Evolutionary conservation across 1,140 invertebrate genomes (phyloP).

Genomic region (Druon quercuslanigerum): DNA sequence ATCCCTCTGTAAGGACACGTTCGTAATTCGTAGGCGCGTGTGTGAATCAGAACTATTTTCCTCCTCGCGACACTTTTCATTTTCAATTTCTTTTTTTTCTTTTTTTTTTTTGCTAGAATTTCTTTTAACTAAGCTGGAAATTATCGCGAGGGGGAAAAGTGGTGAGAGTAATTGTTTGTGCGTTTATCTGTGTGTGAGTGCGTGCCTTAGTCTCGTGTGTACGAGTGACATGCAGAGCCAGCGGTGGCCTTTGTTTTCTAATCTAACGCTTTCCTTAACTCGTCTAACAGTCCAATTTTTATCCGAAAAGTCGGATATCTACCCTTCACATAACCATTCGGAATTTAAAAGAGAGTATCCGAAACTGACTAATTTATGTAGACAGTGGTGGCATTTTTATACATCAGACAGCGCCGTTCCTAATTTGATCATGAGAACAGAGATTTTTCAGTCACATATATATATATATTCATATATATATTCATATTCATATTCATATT

Average conservation of each 20-base stretch:
- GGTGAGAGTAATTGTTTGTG: constrained; percentile 30
- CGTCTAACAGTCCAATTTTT: constrained; percentile 2
- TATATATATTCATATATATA: no score
- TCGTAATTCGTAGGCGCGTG: constrained; percentile 37
- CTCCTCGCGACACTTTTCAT: neutral
- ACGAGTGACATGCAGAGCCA: constrained; percentile 47
- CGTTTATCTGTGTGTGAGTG: constrained; percentile 32
- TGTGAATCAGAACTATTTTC: constrained; percentile 24
- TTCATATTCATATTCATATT: no score
- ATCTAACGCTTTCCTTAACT: constrained; percentile 41
- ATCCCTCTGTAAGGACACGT: constrained; percentile 50
- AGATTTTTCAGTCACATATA: no score
- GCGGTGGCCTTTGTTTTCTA: constrained; percentile 53
- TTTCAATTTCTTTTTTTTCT: neutral
- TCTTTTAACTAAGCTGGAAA: neutral
- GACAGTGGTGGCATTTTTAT: constrained; percentile 70
- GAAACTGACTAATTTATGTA: constrained; percentile 58
- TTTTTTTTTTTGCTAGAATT: neutral
- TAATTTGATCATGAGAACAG: constrained; percentile 46
- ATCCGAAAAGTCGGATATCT: constrained; percentile 12
- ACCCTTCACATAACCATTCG: constrained; percentile 25
- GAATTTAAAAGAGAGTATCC: constrained; percentile 8
- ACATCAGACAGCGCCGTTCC: constrained; percentile 66
- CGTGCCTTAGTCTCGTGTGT: constrained; percentile 32
- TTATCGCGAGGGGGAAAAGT: neutral